Conservation (phyloP, 2,797 vertebrate species). For the Danio choprae region DNA sequence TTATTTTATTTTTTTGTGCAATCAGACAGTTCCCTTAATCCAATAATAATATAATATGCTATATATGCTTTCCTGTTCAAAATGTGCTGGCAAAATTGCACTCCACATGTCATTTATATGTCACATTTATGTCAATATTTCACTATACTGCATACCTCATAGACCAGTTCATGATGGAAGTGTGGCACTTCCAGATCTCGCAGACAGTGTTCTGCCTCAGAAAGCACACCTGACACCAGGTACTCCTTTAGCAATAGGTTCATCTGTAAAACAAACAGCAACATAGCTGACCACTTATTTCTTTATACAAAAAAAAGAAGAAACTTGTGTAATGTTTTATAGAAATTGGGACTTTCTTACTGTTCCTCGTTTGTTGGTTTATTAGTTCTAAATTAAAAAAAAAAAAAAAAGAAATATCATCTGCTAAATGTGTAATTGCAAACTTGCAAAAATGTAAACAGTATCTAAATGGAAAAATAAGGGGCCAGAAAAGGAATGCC, state of each 20-base stretch:
- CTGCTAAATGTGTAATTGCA: no score
- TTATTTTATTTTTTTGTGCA: neutral
- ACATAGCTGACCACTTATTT: neutral
- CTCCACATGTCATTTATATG: no score
- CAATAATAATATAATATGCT: neutral
- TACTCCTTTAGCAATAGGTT: constrained; percentile 89
- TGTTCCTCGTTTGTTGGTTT: no score
- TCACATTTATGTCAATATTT: neutral
- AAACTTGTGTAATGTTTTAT: no score
- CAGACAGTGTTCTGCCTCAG: constrained; percentile 84
- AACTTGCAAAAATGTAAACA: no score
- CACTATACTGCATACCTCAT: constrained; percentile 76
- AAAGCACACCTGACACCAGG: constrained; percentile 82
- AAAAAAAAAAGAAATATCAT: no score
- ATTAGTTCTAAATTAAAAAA: no score
- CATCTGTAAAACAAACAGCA: constrained; percentile 78
- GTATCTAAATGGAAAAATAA: no score
- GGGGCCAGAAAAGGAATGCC: no score
- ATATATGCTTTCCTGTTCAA: neutral
- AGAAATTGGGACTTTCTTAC: no score
- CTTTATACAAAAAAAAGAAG: no score
- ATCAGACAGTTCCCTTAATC: neutral
- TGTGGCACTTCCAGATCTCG: constrained; percentile 88
- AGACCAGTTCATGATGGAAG: constrained; percentile 90
- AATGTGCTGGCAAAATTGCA: neutral